Conservation (phyloP, 2,797 vertebrate species). For the Stomatorhinus walkeri region DNA sequence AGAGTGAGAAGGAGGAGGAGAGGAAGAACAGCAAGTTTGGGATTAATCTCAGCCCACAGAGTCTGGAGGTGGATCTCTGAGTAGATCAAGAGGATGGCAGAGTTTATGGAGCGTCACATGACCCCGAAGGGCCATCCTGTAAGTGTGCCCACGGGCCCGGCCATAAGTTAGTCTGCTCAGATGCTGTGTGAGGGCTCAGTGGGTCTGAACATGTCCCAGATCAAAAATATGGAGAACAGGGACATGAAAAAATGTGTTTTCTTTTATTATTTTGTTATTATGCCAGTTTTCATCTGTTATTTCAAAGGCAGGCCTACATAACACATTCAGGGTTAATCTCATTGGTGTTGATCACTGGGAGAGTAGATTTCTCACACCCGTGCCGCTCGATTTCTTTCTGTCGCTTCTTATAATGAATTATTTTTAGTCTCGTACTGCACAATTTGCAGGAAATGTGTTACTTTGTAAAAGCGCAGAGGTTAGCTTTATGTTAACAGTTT, state of each 20-base stretch:
- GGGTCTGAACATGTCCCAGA: background rate
- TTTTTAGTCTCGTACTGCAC: slow-evolving; percentile 2
- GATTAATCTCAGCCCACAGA: background rate
- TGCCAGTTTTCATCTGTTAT: background rate
- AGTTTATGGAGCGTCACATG: background rate
- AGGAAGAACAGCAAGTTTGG: background rate
- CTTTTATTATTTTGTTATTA: background rate
- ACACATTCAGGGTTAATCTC: slow-evolving; percentile 6
- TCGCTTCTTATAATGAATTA: background rate
- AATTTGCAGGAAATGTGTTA: background rate
- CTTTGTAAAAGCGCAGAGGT: background rate
- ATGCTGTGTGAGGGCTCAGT: background rate
- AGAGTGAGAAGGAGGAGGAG: background rate
- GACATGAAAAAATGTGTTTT: background rate
- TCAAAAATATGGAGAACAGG: background rate
- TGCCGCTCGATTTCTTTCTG: background rate
- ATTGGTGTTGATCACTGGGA: background rate
- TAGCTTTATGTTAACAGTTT: background rate
- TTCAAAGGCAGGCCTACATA: background rate
- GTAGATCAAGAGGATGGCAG: background rate
- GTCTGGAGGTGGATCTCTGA: background rate
- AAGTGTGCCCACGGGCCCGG: background rate
- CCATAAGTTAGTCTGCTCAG: background rate
- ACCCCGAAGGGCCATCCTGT: background rate
- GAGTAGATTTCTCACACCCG: background rate